These are phyloP conservation scores for Anas platyrhynchos DNA, from an alignment of 2,113 vertebrate genomes.

Conservation along the genomic window DNA sequence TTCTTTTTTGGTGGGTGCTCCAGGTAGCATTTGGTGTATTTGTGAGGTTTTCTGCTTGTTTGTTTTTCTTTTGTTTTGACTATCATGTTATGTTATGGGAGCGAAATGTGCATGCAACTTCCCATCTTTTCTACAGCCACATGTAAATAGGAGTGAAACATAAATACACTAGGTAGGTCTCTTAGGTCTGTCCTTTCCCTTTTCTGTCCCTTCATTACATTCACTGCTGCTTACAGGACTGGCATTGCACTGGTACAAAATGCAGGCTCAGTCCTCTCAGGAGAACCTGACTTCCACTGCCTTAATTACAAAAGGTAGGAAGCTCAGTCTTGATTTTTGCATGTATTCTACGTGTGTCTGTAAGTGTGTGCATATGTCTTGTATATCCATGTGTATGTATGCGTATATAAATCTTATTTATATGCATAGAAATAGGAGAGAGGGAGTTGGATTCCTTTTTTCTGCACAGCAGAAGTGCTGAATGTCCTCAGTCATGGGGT, in stretches of 20 bases:
- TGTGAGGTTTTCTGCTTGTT: not conserved
- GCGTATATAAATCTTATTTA: not conserved
- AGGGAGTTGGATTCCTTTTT: not conserved
- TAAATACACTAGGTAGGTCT: not conserved
- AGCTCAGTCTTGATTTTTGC: not conserved
- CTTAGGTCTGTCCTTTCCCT: not conserved
- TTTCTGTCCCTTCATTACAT: accelerated
- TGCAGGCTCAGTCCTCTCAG: not conserved
- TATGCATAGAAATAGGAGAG: not conserved
- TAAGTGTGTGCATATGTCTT: not conserved
- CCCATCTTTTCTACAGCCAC: not conserved
- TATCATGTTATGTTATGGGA: not conserved
- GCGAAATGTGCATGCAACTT: accelerated
- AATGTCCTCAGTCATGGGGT: not conserved
- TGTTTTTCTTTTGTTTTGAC: not conserved
- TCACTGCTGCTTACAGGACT: not conserved
- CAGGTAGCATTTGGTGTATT: accelerated
- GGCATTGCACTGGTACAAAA: not conserved
- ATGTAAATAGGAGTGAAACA: accelerated
- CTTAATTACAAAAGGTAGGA: not conserved
- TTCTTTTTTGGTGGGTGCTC: not conserved
- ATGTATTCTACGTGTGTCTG: not conserved
- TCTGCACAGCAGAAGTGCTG: not conserved
- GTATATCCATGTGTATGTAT: not conserved
- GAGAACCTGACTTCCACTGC: not conserved